phyloP scores from a whole-genome alignment of 2,797 vertebrate genomes.

The Eleutherodactylus coqui region DNA sequence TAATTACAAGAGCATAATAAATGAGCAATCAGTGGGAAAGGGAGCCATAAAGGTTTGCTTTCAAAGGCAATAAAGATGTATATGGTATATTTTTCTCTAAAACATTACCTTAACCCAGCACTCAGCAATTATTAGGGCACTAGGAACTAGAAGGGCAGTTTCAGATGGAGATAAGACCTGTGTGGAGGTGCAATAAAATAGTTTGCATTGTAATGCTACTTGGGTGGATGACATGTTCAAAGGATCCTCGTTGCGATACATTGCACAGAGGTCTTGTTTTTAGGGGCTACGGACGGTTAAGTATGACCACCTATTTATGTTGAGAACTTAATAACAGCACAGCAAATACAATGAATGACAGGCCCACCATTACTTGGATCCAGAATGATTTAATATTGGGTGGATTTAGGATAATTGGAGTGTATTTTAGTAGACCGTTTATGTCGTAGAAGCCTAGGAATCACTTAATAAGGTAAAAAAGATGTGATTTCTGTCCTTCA shows the following conservation, averaged over 20 bases:
- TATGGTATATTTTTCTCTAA: constrained; percentile 8
- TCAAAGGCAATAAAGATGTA: constrained; percentile 29
- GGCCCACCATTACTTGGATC: neutral
- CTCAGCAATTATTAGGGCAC: constrained; percentile 25
- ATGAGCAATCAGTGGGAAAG: constrained; percentile 28
- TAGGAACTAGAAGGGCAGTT: neutral
- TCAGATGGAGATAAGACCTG: constrained; percentile 18
- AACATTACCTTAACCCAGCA: neutral
- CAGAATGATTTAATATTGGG: neutral
- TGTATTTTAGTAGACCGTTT: neutral
- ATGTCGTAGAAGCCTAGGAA: too few relatives aligned
- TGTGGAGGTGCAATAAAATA: constrained; percentile 28
- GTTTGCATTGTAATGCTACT: constrained; percentile 1
- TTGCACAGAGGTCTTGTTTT: neutral
- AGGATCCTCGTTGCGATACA: neutral
- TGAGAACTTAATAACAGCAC: too few relatives aligned
- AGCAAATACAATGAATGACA: too few relatives aligned
- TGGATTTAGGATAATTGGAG: neutral
- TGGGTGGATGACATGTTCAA: neutral
- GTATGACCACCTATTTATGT: neutral
- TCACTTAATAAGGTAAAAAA: too few relatives aligned
- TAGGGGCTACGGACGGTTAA: neutral
- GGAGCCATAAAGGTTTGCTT: constrained; percentile 16
- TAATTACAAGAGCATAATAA: constrained; percentile 9
- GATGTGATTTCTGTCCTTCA: too few relatives aligned